These are phyloP conservation scores for Phalacrocorax pelagicus DNA, from an alignment of 2,113 vertebrate genomes.

Conservation along the genomic window DNA sequence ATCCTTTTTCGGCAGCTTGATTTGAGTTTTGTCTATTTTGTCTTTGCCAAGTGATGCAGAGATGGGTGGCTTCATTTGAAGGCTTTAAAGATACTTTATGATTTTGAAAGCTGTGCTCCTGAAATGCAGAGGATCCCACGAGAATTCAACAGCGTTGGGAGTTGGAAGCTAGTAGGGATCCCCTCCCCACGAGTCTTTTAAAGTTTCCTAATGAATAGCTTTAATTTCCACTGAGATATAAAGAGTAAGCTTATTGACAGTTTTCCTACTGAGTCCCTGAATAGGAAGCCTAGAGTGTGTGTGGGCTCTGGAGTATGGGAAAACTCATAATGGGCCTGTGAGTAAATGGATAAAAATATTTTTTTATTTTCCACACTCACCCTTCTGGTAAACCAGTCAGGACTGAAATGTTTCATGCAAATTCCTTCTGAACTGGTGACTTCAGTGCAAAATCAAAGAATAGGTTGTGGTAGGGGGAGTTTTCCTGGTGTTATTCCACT, in stretches of 20 bases:
- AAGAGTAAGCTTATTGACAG: slow-evolving; percentile 9
- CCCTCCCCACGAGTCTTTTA: background rate
- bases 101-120: background rate
- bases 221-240: background rate
- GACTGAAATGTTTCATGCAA: background rate
- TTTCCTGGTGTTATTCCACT: background rate
- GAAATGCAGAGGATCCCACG: background rate
- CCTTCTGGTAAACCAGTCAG: background rate
- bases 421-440: background rate
- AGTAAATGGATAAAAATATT: background rate
- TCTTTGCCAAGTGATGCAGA: background rate
- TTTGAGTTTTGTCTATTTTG: background rate
- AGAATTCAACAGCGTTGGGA: background rate
- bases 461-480: background rate
- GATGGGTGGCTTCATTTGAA: background rate
- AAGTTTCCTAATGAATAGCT: background rate
- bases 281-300: slow-evolving; percentile 1
- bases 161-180: background rate
- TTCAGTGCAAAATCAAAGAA: background rate
- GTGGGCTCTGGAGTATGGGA: slow-evolving; percentile 39
- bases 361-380: background rate
- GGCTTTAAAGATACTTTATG: background rate
- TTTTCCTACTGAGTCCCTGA: background rate
- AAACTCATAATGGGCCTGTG: background rate
- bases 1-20: background rate